Evolutionary conservation across 1,140 invertebrate species (phyloP).

Genomic region (Mycetomoellerius zeteki): DNA sequence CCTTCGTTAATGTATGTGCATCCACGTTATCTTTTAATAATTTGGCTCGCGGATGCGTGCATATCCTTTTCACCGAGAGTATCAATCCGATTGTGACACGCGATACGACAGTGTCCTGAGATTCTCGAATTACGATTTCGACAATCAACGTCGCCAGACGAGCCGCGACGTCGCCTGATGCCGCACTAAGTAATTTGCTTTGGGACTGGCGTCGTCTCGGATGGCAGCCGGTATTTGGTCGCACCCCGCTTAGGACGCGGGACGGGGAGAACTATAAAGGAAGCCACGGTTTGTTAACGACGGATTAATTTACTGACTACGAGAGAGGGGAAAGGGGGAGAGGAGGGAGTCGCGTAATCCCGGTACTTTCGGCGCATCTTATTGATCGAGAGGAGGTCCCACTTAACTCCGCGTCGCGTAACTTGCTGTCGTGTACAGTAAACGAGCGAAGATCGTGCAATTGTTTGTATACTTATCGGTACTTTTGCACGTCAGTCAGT

Average conservation of each 20-base stretch:
- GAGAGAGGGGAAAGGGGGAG: background rate
- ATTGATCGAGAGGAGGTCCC: constrained; percentile 27
- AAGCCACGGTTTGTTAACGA: constrained; percentile 68
- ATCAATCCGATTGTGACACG: constrained; percentile 41
- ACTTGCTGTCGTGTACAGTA: background rate
- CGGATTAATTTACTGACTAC: constrained; percentile 65
- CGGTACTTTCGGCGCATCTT: constrained; percentile 62
- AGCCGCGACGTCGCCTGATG: constrained; percentile 46
- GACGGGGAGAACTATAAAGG: constrained; percentile 44
- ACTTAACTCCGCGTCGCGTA: constrained; percentile 20
- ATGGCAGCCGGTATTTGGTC: constrained; percentile 55
- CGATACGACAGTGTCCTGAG: constrained; percentile 48
- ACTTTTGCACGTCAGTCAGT: constrained; percentile 3
- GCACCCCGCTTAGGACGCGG: background rate
- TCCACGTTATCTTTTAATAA: background rate
- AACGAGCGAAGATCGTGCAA: constrained; percentile 23
- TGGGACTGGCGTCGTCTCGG: constrained; percentile 53
- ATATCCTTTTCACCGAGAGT: background rate
- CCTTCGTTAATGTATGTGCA: background rate
- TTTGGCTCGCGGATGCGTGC: background rate
- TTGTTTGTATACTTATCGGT: constrained; percentile 21
- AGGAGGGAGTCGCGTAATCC: constrained; percentile 41
- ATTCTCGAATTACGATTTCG: constrained; percentile 63
- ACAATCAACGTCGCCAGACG: constrained; percentile 54
- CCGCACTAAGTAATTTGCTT: constrained; percentile 67